These are phyloP conservation scores for Conus betulinus DNA, from an alignment of 1,140 invertebrate genomes.

Conservation along the genomic window DNA sequence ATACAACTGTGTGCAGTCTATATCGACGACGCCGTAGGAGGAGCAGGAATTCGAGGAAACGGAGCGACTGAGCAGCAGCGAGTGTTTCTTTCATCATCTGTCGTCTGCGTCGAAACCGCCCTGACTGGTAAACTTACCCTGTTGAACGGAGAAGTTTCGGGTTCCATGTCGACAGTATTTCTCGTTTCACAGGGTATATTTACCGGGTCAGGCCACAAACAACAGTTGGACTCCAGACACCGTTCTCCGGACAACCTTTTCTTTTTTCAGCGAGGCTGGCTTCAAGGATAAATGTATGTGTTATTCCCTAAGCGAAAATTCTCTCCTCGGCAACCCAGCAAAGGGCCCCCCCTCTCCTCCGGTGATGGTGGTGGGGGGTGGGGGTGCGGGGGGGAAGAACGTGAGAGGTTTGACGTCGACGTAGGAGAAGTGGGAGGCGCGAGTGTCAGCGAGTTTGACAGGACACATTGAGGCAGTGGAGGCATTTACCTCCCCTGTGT, in stretches of 20 bases:
- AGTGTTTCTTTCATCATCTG: no score
- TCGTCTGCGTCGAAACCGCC: no score
- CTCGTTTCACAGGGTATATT: constrained; percentile 73
- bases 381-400: neutral
- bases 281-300: no score
- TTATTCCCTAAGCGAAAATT: neutral
- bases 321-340: neutral
- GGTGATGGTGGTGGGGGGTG: no score
- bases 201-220: constrained; percentile 46
- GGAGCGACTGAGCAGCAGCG: neutral
- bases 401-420: constrained; percentile 21
- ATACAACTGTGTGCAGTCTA: no score
- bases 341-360: neutral
- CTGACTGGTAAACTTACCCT: constrained; percentile 63
- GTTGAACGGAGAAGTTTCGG: constrained; percentile 68
- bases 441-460: constrained; percentile 28
- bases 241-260: no score
- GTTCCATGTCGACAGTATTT: constrained; percentile 44
- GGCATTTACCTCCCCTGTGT: constrained; percentile 13
- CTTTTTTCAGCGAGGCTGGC: no score
- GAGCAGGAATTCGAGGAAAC: neutral
- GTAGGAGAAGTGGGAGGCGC: constrained; percentile 16
- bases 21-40: neutral
- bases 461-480: constrained; percentile 17
- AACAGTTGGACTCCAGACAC: no score